phyloP scores from a whole-genome alignment of 2,113 vertebrate species.

The Excalfactoria chinensis region DNA sequence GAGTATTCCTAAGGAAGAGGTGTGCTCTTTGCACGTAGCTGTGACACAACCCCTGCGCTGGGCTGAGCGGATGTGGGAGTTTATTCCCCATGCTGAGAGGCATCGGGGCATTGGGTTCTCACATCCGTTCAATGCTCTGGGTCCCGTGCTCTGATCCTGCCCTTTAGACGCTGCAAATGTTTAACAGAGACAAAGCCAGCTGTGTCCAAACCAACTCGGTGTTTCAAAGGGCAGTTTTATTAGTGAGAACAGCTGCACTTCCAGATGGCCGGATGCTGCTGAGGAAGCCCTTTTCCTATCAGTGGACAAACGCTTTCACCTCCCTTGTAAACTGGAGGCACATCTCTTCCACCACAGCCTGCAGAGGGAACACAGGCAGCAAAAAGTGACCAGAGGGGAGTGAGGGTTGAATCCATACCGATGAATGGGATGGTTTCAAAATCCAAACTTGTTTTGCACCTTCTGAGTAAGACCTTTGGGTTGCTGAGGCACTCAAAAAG shows the following conservation, averaged over 20 bases:
- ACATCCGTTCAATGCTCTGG: accelerated
- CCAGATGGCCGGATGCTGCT: background rate
- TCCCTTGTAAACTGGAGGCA: constrained; percentile 82
- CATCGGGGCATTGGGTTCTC: background rate
- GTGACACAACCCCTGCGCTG: background rate
- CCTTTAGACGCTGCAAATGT: background rate
- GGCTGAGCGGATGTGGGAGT: background rate
- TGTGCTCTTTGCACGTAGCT: background rate
- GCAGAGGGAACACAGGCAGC: background rate
- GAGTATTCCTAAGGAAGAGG: background rate
- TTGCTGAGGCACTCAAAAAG: background rate
- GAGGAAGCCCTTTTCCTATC: background rate
- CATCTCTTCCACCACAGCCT: constrained; percentile 84
- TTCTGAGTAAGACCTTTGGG: accelerated
- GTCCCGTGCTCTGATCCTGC: background rate
- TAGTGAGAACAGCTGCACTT: background rate
- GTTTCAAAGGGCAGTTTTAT: background rate
- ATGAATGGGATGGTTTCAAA: background rate
- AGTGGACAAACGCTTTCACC: constrained; percentile 59
- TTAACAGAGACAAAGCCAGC: background rate
- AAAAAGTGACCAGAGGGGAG: background rate
- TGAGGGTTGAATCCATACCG: background rate
- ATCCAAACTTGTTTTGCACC: background rate
- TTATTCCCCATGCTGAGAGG: background rate
- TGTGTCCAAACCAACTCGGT: accelerated